Base-by-base conservation (phyloP, 2,113 vertebrate genomes). In the Potamarius usumacintae region DNA sequence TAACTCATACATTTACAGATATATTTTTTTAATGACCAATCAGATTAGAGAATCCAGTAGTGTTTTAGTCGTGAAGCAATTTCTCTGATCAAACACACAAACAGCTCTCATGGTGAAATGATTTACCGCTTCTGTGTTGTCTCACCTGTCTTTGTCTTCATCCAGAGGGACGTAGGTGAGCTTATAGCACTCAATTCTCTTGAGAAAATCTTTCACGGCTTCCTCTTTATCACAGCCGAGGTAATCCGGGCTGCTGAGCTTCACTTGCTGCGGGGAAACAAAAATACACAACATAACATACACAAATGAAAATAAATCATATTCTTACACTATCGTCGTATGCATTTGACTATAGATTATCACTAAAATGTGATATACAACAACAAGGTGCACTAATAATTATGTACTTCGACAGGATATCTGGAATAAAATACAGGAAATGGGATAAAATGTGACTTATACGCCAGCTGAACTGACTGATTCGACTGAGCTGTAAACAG, bases 241-340 rank as follows among this genome's bases (percentile, higher is more conserved):
- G 48, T 98, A 98, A 90, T 98, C 97, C 0, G 97, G 97, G 84
- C 97, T 97, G 91, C 96, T 96, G 58, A 98, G 95, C 93, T 98
- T 98, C 89, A 98, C 97, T 96, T 98, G 96, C 97, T 98, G 42
- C 12, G 58, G 17, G 77, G 22, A 87, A 52, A 76, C 5, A 65
- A 22, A 71, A 25, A 55, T 6, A 87, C 15, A 86, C 2, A 52
- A 72, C 50, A 11, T 74, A 18, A 53, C 10, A 63, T 18, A 83
- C 9, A 72, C 9, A 72, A 20, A 50, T 7, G 48, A 14, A 82
- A 18, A 67, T 15, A 89, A 17, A 74, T 62, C 25, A 2, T 4
- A 4, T 27, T 52, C 22, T 17, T 25, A 76, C 18, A 76, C 2
- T 18, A 52, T 25, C 55, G 7, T 48, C 18, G 48, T 50, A 74